Percentiles rank a stretch among this genome's conserved stretches.
Evolutionary conservation across 1,140 invertebrate genomes (phyloP).

Genomic region (Philaenus spumarius): DNA sequence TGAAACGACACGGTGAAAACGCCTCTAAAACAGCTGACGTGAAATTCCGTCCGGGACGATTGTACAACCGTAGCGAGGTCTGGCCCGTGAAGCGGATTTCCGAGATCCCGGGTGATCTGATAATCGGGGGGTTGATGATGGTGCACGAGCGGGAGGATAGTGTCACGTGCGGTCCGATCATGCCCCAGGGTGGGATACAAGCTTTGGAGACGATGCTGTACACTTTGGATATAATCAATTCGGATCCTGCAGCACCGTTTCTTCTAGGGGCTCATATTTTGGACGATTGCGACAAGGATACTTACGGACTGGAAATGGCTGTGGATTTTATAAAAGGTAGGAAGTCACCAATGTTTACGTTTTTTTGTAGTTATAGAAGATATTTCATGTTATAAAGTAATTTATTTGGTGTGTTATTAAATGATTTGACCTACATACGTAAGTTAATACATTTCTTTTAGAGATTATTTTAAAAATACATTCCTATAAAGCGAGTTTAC

Average conservation of each 20-base stretch:
- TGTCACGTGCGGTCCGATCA: slow-evolving; percentile 81
- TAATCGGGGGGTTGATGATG: slow-evolving; percentile 92
- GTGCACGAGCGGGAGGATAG: slow-evolving; percentile 84
- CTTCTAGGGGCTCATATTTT: slow-evolving; percentile 81
- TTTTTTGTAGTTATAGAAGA: too few relatives aligned
- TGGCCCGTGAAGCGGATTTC: slow-evolving; percentile 87
- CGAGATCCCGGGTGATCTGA: slow-evolving; percentile 68
- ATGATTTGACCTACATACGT: too few relatives aligned
- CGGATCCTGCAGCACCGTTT: slow-evolving; percentile 51
- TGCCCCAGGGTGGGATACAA: slow-evolving; percentile 85
- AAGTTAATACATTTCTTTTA: too few relatives aligned
- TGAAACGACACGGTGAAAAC: too few relatives aligned
- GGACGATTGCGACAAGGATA: slow-evolving; percentile 95
- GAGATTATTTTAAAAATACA: too few relatives aligned
- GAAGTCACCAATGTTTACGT: too few relatives aligned
- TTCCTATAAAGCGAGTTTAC: too few relatives aligned
- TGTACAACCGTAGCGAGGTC: too few relatives aligned
- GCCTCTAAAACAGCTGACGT: too few relatives aligned
- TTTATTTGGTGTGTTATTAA: too few relatives aligned
- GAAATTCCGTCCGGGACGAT: too few relatives aligned
- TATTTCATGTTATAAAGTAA: too few relatives aligned
- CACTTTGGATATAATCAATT: slow-evolving; percentile 81
- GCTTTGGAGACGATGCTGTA: slow-evolving; percentile 90
- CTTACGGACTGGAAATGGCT: slow-evolving; percentile 92
- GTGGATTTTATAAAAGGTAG: slow-evolving; percentile 97